phyloP scores from a whole-genome alignment of 1,140 invertebrate genomes.

The Aricia agestis region DNA sequence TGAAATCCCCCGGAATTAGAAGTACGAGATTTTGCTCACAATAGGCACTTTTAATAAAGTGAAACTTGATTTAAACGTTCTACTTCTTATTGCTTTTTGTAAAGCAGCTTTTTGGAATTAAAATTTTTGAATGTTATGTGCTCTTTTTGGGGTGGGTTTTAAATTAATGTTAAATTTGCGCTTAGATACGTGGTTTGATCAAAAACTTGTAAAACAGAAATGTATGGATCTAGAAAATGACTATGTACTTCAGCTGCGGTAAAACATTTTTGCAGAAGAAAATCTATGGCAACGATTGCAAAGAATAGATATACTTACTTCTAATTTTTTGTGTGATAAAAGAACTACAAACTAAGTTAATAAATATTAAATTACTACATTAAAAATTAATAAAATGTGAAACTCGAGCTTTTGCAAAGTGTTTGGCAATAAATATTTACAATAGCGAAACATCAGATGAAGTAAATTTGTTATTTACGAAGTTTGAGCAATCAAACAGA shows the following conservation, averaged over 20 bases:
- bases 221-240: no score
- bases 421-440: slow-evolving; percentile 1
- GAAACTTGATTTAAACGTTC: slow-evolving; percentile 17
- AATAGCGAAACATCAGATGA: not conserved
- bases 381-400: not conserved
- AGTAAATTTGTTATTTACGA: not conserved
- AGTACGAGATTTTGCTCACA: slow-evolving; percentile 18
- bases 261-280: no score
- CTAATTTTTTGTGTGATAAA: no score
- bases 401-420: not conserved
- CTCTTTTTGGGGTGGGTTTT: no score
- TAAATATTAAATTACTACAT: not conserved
- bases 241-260: no score
- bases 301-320: no score
- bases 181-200: no score
- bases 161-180: no score
- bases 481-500: not conserved
- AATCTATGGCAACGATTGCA: no score
- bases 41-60: slow-evolving; percentile 24
- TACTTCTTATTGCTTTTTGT: not conserved
- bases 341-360: not conserved
- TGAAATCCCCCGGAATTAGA: slow-evolving; percentile 32
- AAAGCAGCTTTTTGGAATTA: not conserved
- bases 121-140: no score
- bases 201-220: no score